Percentiles rank a stretch among this genome's conserved stretches.
phyloP scores from a whole-genome alignment of 1,140 invertebrate species.

The Calosoma granatense region DNA sequence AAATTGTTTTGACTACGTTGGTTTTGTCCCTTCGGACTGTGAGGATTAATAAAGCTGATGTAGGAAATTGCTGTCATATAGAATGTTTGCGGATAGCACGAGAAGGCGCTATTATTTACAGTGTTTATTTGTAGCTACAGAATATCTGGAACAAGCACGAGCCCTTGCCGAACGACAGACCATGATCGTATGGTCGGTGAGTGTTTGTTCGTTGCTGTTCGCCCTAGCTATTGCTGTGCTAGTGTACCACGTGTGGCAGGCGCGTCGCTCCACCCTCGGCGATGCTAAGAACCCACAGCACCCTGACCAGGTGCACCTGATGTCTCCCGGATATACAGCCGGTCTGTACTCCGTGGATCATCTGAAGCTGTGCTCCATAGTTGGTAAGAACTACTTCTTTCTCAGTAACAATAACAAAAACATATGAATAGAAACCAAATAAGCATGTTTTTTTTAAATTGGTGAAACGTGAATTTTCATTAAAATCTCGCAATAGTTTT shows the following conservation, averaged over 20 bases:
- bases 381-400: too few species aligned
- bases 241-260: conserved; percentile 26
- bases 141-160: conserved; percentile 29
- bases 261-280: not conserved
- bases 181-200: conserved; percentile 25
- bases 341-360: conserved; percentile 50
- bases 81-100: too few species aligned
- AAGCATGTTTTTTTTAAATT: too few species aligned
- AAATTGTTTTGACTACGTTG: too few species aligned
- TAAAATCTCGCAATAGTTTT: too few species aligned
- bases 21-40: too few species aligned
- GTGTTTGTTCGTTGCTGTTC: conserved; percentile 26
- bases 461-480: too few species aligned
- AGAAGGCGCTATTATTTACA: too few species aligned
- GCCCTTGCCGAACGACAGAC: conserved; percentile 28
- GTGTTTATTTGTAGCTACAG: conserved; percentile 16
- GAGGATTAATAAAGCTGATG: too few species aligned
- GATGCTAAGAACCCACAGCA: conserved; percentile 6
- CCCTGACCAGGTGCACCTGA: conserved; percentile 18
- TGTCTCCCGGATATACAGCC: conserved; percentile 38
- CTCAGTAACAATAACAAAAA: too few species aligned
- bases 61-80: not conserved
- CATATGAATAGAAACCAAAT: too few species aligned
- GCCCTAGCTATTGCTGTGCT: conserved; percentile 27
- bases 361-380: conserved; percentile 46